Evolutionary conservation across 2,797 vertebrate species (phyloP), one percentile per base, ranked within the genome.

Genomic region (Gymnothorax reevesii): DNA sequence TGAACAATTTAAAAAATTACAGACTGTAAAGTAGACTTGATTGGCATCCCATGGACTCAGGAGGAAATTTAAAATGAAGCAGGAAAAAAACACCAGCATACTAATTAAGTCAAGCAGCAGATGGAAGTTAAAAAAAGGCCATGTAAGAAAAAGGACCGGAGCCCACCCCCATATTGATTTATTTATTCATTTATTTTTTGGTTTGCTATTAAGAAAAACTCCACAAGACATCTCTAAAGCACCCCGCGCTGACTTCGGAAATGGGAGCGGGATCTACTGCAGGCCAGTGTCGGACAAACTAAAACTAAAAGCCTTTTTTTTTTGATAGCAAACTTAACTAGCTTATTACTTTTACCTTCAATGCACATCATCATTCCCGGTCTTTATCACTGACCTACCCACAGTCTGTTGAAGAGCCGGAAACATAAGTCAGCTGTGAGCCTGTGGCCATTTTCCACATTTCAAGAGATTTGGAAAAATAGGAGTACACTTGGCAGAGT

Each of bases 1-100:
- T 79, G 55, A 79, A 79, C 75, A 79, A 79, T 55, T 79, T 22
- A 54, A 20, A 8, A 22, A 79, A 79, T 79, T 79, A 79, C n/a
- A 15, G 75, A 54, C 75, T 54, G 27, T 13, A 49, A 54, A 79
- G 49, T 20, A 8, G 42, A n/a, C 15, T 52, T 79, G 42, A 79
- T 79, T 79, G 52, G 75, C 75, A 22, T 55, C 49, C 49, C 42
- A 54, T 55, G 42, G 52, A 55, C 20, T 17, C 5, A 79, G 49
- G 17, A 54, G 22, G 52, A 79, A 79, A 55, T 54, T 79, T 5
- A 79, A 54, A 79, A 54, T 54, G 75, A 79, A 79, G 2, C 49
- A 54, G 75, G 49, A 42, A 20, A 79, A 79, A 79, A 79, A 52
- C 75, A 7, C 42, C 75, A 54, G 75, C n/a, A 2, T 22, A 5